Conservation (phyloP, 2,797 vertebrate species). For the Taenioides sp. region DNA sequence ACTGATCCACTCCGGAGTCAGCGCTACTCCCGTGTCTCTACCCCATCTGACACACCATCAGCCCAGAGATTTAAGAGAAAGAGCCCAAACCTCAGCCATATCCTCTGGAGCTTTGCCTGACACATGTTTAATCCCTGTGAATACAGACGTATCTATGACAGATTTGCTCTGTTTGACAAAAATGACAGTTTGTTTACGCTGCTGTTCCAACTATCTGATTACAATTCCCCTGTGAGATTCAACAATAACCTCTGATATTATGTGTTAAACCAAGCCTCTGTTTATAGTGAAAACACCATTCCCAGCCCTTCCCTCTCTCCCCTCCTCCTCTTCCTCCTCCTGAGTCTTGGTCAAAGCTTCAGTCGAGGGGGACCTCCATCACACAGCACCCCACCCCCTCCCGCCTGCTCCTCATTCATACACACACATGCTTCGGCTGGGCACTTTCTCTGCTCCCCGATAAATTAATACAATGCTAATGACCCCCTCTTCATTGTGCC, state of each 20-base stretch:
- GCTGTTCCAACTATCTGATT: constrained; percentile 40
- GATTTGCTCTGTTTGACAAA: constrained; percentile 37
- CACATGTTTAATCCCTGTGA: constrained; percentile 48
- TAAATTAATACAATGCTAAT: constrained; percentile 78
- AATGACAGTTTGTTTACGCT: constrained; percentile 41
- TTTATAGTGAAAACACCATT: constrained; percentile 38
- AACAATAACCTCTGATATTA: constrained; percentile 26
- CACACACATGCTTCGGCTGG: constrained; percentile 47
- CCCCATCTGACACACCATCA: too few species aligned
- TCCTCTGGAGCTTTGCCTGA: constrained; percentile 56
- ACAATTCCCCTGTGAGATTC: constrained; percentile 29
- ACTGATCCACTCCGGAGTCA: constrained; percentile 14
- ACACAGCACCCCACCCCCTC: constrained; percentile 18
- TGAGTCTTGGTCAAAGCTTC: constrained; percentile 56
- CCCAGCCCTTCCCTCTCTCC: constrained; percentile 20
- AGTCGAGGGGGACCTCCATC: constrained; percentile 46
- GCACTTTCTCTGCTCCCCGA: constrained; percentile 67
- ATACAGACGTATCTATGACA: constrained; percentile 48
- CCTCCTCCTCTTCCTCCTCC: constrained; percentile 22
- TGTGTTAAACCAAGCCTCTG: constrained; percentile 55
- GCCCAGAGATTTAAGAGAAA: neutral
- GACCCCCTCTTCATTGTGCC: constrained; percentile 70
- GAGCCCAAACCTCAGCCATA: constrained; percentile 27
- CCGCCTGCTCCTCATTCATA: constrained; percentile 35
- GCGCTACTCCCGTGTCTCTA: neutral